A percentile compares a stretch with the other conserved stretches of the same genome.
phyloP scores from a whole-genome alignment of 2,888 invertebrate species.

The Galeruca laticollis region DNA sequence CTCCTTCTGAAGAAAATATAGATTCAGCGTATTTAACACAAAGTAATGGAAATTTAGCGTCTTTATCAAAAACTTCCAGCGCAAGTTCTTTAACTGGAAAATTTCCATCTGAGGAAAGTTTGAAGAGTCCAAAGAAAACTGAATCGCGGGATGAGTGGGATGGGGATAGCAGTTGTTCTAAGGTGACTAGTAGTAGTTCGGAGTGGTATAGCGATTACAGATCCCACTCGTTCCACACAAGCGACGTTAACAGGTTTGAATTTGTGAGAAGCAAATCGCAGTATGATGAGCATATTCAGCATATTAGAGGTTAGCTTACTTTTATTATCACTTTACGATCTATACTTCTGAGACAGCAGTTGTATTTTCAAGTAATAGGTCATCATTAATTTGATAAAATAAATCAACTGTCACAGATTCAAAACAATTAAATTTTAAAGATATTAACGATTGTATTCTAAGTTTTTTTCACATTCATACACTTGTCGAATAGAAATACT shows the following conservation, averaged over 20 bases:
- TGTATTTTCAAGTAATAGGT: too few species aligned
- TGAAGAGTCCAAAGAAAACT: constrained; percentile 56
- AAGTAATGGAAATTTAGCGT: constrained; percentile 64
- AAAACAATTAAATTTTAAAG: too few species aligned
- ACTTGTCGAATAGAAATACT: too few species aligned
- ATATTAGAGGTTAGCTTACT: constrained; percentile 80
- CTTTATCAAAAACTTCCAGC: constrained; percentile 69
- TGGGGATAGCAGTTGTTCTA: constrained; percentile 66
- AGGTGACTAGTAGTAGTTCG: constrained; percentile 62
- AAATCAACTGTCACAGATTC: too few species aligned
- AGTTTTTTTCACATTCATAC: too few species aligned
- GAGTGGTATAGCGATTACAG: constrained; percentile 74
- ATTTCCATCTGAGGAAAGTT: constrained; percentile 70
- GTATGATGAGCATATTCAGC: constrained; percentile 88
- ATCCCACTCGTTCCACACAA: constrained; percentile 73
- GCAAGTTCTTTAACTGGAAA: constrained; percentile 68
- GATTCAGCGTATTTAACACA: constrained; percentile 74
- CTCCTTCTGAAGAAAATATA: constrained; percentile 70
- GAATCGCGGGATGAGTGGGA: constrained; percentile 62
- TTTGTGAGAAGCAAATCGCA: constrained; percentile 83
- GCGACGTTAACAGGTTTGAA: constrained; percentile 77
- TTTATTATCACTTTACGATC: constrained; percentile 6
- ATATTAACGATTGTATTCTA: too few species aligned
- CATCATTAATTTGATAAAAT: too few species aligned
- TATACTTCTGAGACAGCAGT: too few species aligned